Conservation (phyloP, 2,888 invertebrate species). For the Rhagonycha lutea region DNA sequence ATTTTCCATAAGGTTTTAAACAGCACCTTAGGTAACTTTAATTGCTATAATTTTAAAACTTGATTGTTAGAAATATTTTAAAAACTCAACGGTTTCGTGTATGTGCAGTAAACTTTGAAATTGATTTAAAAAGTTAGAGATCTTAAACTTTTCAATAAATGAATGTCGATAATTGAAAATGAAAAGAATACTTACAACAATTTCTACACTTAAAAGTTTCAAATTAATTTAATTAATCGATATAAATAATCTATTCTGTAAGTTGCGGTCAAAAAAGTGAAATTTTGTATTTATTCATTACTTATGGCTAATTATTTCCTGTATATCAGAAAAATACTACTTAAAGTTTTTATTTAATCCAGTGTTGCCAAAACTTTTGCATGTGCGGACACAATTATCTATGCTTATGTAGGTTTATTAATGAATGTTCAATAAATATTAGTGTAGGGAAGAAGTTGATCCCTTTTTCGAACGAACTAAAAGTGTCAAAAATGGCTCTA, state of each 20-base stretch:
- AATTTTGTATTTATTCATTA: not conserved
- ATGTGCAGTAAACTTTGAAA: not conserved
- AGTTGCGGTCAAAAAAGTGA: not conserved
- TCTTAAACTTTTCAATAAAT: not conserved
- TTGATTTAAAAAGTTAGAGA: not conserved
- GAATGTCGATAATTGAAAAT: not conserved
- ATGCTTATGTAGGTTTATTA: too few species aligned
- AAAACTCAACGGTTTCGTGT: not conserved
- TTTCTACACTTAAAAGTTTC: not conserved
- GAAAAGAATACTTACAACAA: not conserved
- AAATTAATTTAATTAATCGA: not conserved
- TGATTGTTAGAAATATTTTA: not conserved
- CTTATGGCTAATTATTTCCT: not conserved
- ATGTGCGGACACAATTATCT: too few species aligned
- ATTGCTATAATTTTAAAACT: not conserved
- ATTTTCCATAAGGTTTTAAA: not conserved
- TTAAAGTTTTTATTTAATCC: not conserved
- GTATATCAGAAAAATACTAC: not conserved
- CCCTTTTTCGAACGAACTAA: too few species aligned
- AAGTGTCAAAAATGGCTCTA: too few species aligned
- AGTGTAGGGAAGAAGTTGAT: too few species aligned
- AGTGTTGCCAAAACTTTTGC: too few species aligned
- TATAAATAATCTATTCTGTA: not conserved
- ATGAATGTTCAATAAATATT: too few species aligned
- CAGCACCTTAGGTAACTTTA: not conserved